These are phyloP conservation scores for Natator depressus DNA, from an alignment of 2,113 vertebrate genomes.

Conservation along the genomic window DNA sequence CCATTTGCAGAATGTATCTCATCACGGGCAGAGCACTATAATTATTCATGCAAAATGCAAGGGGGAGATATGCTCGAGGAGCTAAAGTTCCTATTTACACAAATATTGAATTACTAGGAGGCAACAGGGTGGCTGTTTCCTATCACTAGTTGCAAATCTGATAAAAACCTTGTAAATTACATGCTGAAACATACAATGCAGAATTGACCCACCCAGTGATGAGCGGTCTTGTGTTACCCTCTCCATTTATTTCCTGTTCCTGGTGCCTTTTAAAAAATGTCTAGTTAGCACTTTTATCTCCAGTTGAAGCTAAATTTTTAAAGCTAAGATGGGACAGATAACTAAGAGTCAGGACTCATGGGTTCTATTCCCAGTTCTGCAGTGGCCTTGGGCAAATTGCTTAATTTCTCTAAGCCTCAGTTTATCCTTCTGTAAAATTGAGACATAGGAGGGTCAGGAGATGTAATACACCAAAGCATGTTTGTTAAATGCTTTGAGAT, in stretches of 20 bases:
- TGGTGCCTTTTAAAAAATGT: background rate
- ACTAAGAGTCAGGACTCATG: background rate
- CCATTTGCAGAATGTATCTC: background rate
- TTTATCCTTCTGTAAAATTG: background rate
- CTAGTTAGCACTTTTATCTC: too few species aligned
- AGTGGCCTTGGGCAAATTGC: background rate
- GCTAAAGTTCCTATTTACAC: slow-evolving; percentile 15
- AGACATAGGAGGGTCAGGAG: background rate
- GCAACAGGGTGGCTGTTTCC: background rate
- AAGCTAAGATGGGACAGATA: background rate
- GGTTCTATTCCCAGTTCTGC: fast-evolving
- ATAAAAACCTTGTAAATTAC: background rate
- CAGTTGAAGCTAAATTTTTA: background rate
- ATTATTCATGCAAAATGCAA: background rate
- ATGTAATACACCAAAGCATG: background rate
- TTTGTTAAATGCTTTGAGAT: background rate
- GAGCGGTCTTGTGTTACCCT: background rate
- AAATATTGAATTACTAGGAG: slow-evolving; percentile 31
- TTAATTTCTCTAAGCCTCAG: background rate
- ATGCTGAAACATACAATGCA: fast-evolving
- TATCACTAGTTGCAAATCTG: slow-evolving; percentile 26
- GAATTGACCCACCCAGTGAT: background rate
- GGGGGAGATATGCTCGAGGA: slow-evolving; percentile 3
- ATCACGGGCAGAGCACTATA: fast-evolving
- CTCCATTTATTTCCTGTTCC: fast-evolving